A percentile compares a stretch with the other conserved stretches of the same genome.
These are phyloP conservation scores for Ibidorhyncha struthersii DNA, from an alignment of 2,113 vertebrate genomes.

Conservation along the genomic window DNA sequence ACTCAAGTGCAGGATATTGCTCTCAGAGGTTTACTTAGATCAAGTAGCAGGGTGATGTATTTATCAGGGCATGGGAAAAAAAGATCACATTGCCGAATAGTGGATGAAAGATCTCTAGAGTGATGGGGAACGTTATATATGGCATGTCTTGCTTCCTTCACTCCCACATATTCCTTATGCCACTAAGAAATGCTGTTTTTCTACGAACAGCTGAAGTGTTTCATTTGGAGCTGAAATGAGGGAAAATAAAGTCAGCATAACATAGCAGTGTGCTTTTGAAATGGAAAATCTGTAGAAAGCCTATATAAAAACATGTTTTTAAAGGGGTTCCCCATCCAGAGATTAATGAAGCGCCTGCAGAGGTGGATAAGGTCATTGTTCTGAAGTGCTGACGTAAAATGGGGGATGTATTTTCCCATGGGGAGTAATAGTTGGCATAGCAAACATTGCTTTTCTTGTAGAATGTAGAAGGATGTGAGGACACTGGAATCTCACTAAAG, in stretches of 20 bases:
- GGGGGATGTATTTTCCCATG: neutral
- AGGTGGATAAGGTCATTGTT: neutral
- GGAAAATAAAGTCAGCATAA: neutral
- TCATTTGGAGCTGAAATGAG: neutral
- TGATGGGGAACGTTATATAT: neutral
- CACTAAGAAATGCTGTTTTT: neutral
- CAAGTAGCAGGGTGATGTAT: neutral
- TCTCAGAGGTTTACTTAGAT: neutral
- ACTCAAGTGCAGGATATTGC: neutral
- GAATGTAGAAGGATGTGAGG: neutral
- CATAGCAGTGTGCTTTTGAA: neutral
- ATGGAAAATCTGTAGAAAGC: neutral
- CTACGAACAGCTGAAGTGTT: neutral
- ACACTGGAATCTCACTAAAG: neutral
- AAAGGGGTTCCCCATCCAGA: neutral
- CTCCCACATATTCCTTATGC: slow-evolving; percentile 6
- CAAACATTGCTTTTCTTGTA: neutral
- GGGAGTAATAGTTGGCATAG: neutral
- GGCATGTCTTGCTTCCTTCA: neutral
- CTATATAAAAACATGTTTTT: neutral
- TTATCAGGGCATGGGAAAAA: neutral
- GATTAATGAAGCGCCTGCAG: neutral
- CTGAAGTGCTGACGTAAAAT: neutral
- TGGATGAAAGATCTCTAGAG: neutral
- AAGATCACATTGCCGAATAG: neutral